Base-by-base conservation (phyloP, 2,113 vertebrate genomes). In the Saguinus midas region DNA sequence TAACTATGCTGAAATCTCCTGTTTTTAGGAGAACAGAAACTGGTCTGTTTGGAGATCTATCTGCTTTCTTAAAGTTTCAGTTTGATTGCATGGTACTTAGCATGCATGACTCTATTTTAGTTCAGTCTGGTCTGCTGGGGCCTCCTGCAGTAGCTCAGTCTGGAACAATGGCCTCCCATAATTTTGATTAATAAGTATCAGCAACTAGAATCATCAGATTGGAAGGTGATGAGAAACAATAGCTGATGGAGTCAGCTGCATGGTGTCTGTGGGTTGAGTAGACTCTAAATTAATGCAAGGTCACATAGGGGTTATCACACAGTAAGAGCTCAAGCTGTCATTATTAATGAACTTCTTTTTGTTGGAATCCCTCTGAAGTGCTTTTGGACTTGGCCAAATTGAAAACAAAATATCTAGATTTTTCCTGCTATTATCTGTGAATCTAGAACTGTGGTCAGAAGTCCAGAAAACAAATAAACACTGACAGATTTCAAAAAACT, bases 241-340 rank as follows among this genome's bases (percentile, higher is more conserved):
- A 27, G 18, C 72, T 82, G 12, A 10, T 43, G 57, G 83, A 20
- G 50, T 40, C 8, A 3, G 50, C 23, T 27, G 29, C 18, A 5
- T 5, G 1, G 8, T 29, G 76, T 8, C 2, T 29, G 1, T 5
- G 10, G 50, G 52, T 66, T 72, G 45, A 50, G 52, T 20, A 45
- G 43, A 66, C 23, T 81, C 57, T 50, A 8, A 25, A 25, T 29
- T 27, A 82, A 81, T 45, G n/a, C n/a, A 21, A 84, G 73, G 20
- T 2, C 23, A 18, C 3, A 1, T 6, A 1, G 2, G 35, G 76
- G 1, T 23, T 80, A 80, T 21, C 78, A 9, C 0, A 5, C 14
- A 29, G 27, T 37, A 25, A 58, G 5, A 1, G 17, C 6, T 48
- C 57, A n/a, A 40, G 17, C 9, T 50, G 6, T 8, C 45, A 5